These are phyloP conservation scores for Epinephelus lanceolatus DNA, from an alignment of 2,113 vertebrate species.

Conservation along the genomic window DNA sequence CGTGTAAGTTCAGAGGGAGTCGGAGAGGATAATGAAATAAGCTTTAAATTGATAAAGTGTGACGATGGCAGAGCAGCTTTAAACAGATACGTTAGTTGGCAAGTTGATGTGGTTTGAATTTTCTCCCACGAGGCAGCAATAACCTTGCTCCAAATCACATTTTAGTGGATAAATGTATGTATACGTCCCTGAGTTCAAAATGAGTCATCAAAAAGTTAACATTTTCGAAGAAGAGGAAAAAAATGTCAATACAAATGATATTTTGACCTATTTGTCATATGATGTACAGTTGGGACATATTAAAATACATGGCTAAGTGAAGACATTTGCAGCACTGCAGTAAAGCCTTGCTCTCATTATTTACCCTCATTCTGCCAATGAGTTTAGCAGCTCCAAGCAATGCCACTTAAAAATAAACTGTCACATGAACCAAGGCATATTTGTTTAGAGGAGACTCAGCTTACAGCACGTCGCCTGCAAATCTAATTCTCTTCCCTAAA, in stretches of 20 bases:
- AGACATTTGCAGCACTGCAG: constrained; percentile 40
- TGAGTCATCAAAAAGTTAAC: not conserved
- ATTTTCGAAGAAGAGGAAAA: not conserved
- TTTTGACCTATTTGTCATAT: not conserved
- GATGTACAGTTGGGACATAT: not conserved
- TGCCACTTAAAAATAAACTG: constrained; percentile 70
- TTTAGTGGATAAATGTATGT: not conserved
- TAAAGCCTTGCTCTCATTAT: constrained; percentile 38
- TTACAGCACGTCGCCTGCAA: constrained; percentile 42
- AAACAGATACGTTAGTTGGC: constrained; percentile 17
- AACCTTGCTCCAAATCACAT: constrained; percentile 5
- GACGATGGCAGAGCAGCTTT: constrained; percentile 34
- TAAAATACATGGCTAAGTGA: constrained; percentile 7
- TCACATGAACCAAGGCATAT: constrained; percentile 56
- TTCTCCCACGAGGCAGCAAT: constrained; percentile 42
- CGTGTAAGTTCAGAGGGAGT: constrained; percentile 21
- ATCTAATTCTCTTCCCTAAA: constrained; percentile 26
- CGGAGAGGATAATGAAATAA: constrained; percentile 55
- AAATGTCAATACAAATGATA: not conserved
- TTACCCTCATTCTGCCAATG: constrained; percentile 64
- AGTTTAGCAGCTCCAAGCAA: constrained; percentile 46
- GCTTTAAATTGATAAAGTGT: constrained; percentile 49
- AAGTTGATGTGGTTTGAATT: constrained; percentile 6
- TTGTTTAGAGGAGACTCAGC: constrained; percentile 43
- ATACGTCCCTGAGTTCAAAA: not conserved